A percentile compares a stretch with the other conserved stretches of the same genome.
These are phyloP conservation scores for Agrypnus murinus DNA, from an alignment of 2,888 invertebrate species.

Conservation along the genomic window DNA sequence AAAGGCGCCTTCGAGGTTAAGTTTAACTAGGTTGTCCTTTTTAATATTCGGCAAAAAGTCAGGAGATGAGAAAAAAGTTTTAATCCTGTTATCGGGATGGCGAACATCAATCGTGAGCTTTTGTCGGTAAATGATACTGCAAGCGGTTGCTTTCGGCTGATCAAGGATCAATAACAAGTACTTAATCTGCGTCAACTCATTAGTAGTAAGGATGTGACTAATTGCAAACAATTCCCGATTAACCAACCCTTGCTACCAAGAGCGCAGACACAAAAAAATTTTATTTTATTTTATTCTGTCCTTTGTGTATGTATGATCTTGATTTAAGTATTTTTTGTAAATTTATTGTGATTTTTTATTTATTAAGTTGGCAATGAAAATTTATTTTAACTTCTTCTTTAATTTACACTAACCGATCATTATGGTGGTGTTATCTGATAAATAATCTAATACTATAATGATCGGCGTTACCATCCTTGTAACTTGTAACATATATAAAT, in stretches of 20 bases:
- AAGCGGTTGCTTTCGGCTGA: constrained; percentile 57
- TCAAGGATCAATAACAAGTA: constrained; percentile 65
- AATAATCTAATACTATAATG: no score
- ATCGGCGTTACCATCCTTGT: no score
- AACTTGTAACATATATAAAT: no score
- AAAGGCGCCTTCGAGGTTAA: no score
- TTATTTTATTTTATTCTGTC: background rate
- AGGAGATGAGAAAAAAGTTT: constrained; percentile 18
- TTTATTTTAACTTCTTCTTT: no score
- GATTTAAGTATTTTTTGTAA: no score
- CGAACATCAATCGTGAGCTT: constrained; percentile 53
- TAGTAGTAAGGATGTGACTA: constrained; percentile 64
- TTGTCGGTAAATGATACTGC: constrained; percentile 59
- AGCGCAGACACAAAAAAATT: constrained; percentile 25
- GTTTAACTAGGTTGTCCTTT: no score
- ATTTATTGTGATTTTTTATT: no score
- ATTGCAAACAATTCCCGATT: constrained; percentile 61
- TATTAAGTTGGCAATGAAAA: no score
- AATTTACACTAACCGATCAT: no score
- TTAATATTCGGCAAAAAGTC: no score
- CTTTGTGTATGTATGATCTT: background rate
- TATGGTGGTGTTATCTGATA: no score
- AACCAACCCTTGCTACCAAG: constrained; percentile 29
- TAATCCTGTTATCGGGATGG: constrained; percentile 40
- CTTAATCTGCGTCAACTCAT: constrained; percentile 67